A percentile compares a stretch with the other conserved stretches of the same genome.
Evolutionary conservation across 2,113 vertebrate genomes (phyloP).

Genomic region (Mormyrus lacerda): DNA sequence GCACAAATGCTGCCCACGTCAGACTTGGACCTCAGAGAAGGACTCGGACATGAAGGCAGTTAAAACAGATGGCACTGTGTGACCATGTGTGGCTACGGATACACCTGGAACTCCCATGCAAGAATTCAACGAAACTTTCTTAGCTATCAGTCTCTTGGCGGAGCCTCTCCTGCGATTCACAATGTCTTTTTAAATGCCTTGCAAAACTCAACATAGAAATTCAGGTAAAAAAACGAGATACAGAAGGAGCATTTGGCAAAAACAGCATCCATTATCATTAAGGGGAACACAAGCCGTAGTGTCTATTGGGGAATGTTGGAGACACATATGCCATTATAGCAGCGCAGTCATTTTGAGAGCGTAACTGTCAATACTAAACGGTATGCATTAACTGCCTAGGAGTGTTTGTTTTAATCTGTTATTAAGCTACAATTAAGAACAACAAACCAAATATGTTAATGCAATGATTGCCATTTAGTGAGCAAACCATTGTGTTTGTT

Average conservation of each 20-base stretch:
- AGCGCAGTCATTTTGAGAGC: not conserved
- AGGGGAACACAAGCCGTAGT: not conserved
- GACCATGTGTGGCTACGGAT: conserved; percentile 20
- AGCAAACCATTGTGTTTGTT: not conserved
- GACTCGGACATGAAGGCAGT: not conserved
- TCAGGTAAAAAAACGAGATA: not conserved
- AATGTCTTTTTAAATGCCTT: not conserved
- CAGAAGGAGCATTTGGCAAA: not conserved
- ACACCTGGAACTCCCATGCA: not conserved
- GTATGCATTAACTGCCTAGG: not conserved
- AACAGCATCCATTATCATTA: not conserved
- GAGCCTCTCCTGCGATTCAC: not conserved
- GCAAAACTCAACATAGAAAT: not conserved
- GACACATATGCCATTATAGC: not conserved
- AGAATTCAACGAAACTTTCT: conserved; percentile 17
- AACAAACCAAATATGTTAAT: conserved; percentile 6
- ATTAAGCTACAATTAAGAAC: conserved; percentile 1
- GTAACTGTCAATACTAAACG: not conserved
- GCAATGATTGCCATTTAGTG: not conserved
- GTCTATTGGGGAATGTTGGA: not conserved
- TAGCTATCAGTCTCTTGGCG: conserved; percentile 34
- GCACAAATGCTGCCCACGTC: not conserved
- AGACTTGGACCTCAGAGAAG: not conserved
- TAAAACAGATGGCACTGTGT: conserved; percentile 39
- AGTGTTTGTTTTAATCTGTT: not conserved